Evolutionary conservation across 2,113 vertebrate genomes (phyloP), one percentile per base, ranked within the genome.

Genomic region (Anas platyrhynchos): DNA sequence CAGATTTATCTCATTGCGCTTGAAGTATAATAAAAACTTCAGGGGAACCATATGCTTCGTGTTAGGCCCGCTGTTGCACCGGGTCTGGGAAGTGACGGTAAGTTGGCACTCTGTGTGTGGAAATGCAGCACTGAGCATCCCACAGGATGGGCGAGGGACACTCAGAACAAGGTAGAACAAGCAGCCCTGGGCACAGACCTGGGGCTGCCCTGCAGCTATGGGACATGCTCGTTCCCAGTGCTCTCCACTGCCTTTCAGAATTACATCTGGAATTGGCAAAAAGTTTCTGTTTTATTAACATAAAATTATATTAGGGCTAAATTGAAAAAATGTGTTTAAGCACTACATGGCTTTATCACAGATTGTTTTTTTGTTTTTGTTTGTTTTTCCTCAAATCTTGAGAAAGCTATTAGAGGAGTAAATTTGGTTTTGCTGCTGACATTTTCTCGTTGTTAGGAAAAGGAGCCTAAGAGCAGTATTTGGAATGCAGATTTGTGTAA

Each of bases 401-500:
- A 73, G 86, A 55, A 95, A 69, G 62, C 92, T 86, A 67, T 96
- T 95, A 93, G 56, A 80, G 82, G 48, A 93, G 72, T 94, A 86
- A 93, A 95, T 93, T 86, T 75, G 83, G 85, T 29, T 36, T 82
- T 86, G 76, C 90, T 82, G 83, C 94, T 97, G 96, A 95, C 91
- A 94, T 97, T 96, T 95, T 82, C 76, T 65, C 61, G 73, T 81
- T 61, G 1, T 93, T 93, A 92, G 86, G 80, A 94, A 88, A 81
- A 95, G 94, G 56, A 94, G 46, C 43, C 1, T 44, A 88, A 81
- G 48, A 90, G 52, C 76, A 41, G 72, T 75, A 94, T 95, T 96
- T 96, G 86, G 93, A 92, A 95, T 96, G 94, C 91, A 96, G 93
- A 96, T 97, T 94, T 95, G 90, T 91, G 80, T 93, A 93, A 94